A percentile compares a stretch with the other conserved stretches of the same genome.
These are phyloP conservation scores for Drosophila oshimai DNA, from an alignment of 1,140 invertebrate species.

Conservation along the genomic window DNA sequence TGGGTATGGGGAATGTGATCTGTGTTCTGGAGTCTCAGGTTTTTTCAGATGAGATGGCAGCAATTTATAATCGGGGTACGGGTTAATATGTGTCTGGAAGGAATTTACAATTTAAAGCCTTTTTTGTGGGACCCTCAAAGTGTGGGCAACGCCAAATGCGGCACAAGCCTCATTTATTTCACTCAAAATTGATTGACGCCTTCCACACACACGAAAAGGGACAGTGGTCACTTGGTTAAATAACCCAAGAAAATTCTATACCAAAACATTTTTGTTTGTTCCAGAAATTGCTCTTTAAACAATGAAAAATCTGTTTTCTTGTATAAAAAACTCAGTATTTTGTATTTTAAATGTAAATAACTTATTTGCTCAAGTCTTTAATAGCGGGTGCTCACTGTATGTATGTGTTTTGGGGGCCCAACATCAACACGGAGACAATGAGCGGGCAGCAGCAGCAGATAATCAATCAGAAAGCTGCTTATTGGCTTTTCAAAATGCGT, in stretches of 20 bases:
- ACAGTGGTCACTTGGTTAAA: background rate
- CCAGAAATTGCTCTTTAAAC: no score
- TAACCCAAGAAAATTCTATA: no score
- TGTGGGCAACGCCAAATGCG: slow-evolving; percentile 31
- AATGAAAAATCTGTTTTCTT: no score
- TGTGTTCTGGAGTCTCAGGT: background rate
- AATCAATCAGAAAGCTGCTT: slow-evolving; percentile 76
- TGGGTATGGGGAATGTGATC: background rate
- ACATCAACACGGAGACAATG: slow-evolving; percentile 32
- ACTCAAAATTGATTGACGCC: slow-evolving; percentile 72
- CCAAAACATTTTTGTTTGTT: no score
- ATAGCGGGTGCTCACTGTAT: background rate
- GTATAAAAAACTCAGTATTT: no score
- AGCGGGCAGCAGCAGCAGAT: slow-evolving; percentile 59
- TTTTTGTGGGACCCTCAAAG: slow-evolving; percentile 23
- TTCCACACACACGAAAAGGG: background rate
- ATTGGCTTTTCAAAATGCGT: slow-evolving; percentile 78
- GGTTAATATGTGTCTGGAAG: slow-evolving; percentile 1
- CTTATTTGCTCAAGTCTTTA: no score
- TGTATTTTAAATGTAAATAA: no score
- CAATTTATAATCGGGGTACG: slow-evolving; percentile 32
- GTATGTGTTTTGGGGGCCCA: background rate
- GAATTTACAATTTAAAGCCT: slow-evolving; percentile 52
- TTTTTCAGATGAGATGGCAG: slow-evolving; percentile 5
- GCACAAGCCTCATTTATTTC: slow-evolving; percentile 70